Evolutionary conservation across 2,797 vertebrate genomes (phyloP), one percentile per base, ranked within the genome.

Genomic region (Bryconaethiops microstoma): DNA sequence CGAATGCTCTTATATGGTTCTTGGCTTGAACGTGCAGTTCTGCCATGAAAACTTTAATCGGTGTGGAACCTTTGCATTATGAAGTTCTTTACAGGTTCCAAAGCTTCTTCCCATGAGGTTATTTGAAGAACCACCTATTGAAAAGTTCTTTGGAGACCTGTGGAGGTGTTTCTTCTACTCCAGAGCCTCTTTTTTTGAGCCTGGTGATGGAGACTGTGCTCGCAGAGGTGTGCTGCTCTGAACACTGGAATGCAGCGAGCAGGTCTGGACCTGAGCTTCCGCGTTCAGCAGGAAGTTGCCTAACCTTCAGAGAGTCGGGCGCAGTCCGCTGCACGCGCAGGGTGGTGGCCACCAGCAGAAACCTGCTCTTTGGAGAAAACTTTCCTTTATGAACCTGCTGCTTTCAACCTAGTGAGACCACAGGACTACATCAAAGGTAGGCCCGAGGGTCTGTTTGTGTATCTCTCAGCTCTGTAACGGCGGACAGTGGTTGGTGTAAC

Each of bases 231-330:
- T 70, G 69, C 42, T 73, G 57, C 19, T 63, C 45, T 71, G 78
- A 68, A 76, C 64, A 78, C 2, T 63, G 40, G 94, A 94, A 95
- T 94, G 92, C 82, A 86, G 4, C 80, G 73, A 86, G 76, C 94
- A 94, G 90, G 94, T 92, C 90, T 82, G 78, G 89, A 92, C 94
- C 90, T 94, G 93, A 93, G 91, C 93, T 95, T 95, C 94, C 93
- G 91, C 91, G 86, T 94, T 83, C 17, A 86, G 85, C 91, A 94
- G 93, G 92, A 94, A 93, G 89, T 78, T 83, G 89, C 82, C 72
- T 17, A 86, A 87, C 77, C 90, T 87, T 83, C 82, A 89, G 78
- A 71, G n/a, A 88, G 52, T 62, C 87, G 88, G 86, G 76, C 82
- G 54, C 75, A 87, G 83, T 74, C 89, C 80, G 77, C 82, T 82